Evolutionary conservation across 2,797 vertebrate species (phyloP), one percentile per base, ranked within the genome.

Genomic region (Enteromius trimaculatus): DNA sequence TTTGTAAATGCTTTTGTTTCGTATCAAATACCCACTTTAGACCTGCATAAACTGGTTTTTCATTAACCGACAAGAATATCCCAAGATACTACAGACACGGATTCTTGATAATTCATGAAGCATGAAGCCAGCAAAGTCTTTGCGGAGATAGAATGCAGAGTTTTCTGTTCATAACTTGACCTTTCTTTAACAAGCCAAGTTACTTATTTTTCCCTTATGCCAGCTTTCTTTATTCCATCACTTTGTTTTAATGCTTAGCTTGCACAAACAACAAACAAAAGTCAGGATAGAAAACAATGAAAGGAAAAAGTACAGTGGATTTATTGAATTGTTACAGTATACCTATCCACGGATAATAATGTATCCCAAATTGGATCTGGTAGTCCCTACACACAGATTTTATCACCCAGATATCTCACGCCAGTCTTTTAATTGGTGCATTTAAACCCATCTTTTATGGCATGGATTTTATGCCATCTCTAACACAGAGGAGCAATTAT

Each of bases 381-480:
- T 68, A 39, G 51, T 77, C 37, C 58, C 68, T 64, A 75, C 79
- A 42, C 53, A 49, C 42, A 87, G 83, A 88, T 78, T 66, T 17
- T 79, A 86, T 71, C 80, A n/a, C 49, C 42, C 66, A 34, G 87
- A 87, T 85, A 84, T 88, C 2, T 16, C 76, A 83, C 49, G 29
- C 70, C 72, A 80, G 53, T 81, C 81, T 79, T 90, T 88, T 90
- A 90, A 90, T 92, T 91, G 88, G 86, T 86, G 83, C 60, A 81
- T 85, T 88, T 82, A 87, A 90, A 86, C 83, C 55, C 83, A 68
- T 86, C 39, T 89, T 89, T 92, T 84, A 90, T 87, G 68, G 65
- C 84, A 88, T 90, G 82, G 90, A 92, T 93, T 93, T 88, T 91
- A 90, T 88, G 86, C 86, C 87, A 86, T 84, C 75, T 78, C 79